A percentile compares a stretch with the other conserved stretches of the same genome.
Evolutionary conservation across 2,113 vertebrate species (phyloP).

Genomic region (Engraulis encrasicolus): DNA sequence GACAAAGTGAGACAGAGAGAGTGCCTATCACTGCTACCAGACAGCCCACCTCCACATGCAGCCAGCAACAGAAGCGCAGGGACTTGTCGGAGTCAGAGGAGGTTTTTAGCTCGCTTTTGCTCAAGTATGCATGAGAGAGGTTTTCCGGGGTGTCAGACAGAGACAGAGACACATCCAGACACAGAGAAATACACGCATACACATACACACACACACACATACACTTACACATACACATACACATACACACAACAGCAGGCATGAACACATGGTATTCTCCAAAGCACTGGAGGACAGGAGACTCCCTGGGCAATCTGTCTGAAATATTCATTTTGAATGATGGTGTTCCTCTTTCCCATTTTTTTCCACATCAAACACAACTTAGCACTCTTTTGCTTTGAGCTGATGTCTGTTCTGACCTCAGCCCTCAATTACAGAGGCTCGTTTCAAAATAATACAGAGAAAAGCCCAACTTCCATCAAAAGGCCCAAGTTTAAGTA

Average conservation of each 20-base stretch:
- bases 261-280: neutral
- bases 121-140: constrained; percentile 5
- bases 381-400: neutral
- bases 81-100: neutral
- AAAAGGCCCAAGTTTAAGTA: neutral
- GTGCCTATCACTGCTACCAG: neutral
- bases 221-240: neutral
- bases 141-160: too few species aligned
- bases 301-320: neutral
- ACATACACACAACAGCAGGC: neutral
- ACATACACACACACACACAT: neutral
- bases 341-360: neutral
- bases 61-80: neutral
- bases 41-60: neutral
- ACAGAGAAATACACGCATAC: neutral
- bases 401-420: neutral
- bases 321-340: neutral
- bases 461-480: neutral
- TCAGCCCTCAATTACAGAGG: neutral
- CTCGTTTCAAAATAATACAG: neutral
- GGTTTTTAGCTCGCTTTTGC: neutral
- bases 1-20: too few species aligned
- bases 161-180: neutral
- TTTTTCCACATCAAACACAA: neutral
- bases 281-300: neutral